phyloP scores from a whole-genome alignment of 2,888 invertebrate species.

The Bedellia somnulentella region DNA sequence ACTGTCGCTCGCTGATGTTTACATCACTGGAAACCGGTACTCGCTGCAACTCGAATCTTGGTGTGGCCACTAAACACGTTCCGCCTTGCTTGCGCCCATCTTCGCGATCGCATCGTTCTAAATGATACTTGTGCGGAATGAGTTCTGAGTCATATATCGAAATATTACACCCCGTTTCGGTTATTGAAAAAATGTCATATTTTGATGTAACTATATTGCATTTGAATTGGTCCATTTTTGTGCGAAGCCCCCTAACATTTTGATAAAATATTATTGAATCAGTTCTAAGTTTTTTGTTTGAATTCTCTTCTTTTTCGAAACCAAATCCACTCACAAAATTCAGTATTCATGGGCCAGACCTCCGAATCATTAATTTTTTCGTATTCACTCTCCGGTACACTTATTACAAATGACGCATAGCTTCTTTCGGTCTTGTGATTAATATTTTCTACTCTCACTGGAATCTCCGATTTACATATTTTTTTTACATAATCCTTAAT shows the following conservation, averaged over 20 bases:
- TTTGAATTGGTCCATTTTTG: background rate
- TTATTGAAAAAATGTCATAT: constrained; percentile 1
- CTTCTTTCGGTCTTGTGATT: constrained; percentile 1
- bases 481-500: background rate
- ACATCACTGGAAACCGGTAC: background rate
- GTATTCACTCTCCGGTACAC: background rate
- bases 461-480: background rate
- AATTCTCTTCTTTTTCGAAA: background rate
- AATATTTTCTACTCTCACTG: background rate
- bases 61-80: constrained; percentile 1
- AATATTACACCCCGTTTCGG: constrained; percentile 1
- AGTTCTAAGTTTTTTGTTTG: background rate
- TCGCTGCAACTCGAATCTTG: constrained; percentile 3
- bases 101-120: background rate
- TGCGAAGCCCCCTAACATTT: background rate
- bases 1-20: background rate
- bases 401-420: constrained; percentile 1
- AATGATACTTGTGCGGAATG: background rate
- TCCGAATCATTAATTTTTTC: background rate
- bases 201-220: background rate
- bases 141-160: background rate
- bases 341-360: background rate
- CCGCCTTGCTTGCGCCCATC: background rate
- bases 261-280: background rate
- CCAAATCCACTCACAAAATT: constrained; percentile 3